A percentile compares a stretch with the other conserved stretches of the same genome.
Conservation (phyloP, 2,888 invertebrate genomes). For the Volucella bombylans region DNA sequence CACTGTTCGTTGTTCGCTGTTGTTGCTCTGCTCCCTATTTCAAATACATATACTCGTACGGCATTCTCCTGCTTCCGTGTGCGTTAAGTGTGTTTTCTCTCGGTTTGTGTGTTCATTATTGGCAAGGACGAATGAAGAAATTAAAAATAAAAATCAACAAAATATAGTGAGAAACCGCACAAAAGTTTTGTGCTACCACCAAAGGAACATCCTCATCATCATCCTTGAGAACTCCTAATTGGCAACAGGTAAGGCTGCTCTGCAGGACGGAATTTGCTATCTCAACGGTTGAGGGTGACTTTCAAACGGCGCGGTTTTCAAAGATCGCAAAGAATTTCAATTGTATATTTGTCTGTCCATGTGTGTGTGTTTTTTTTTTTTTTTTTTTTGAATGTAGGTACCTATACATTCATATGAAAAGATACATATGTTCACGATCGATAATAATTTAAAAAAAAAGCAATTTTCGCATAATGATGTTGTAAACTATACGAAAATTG, state of each 20-base stretch:
- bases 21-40: too few species aligned
- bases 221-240: constrained; percentile 54
- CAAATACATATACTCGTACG: too few species aligned
- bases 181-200: constrained; percentile 32
- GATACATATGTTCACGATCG: constrained; percentile 55
- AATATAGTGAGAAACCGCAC: constrained; percentile 17
- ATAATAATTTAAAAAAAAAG: constrained; percentile 48
- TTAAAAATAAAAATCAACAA: not conserved
- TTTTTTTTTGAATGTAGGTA: not conserved
- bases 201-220: constrained; percentile 10
- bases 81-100: not conserved
- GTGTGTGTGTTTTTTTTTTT: not conserved
- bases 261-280: not conserved
- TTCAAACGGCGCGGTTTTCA: not conserved
- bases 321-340: constrained; percentile 2
- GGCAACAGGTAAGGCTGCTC: constrained; percentile 62
- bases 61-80: not conserved
- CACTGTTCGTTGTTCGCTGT: not conserved
- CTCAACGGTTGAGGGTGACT: not conserved
- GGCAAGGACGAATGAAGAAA: not conserved
- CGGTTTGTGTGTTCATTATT: constrained; percentile 2
- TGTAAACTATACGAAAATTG: not conserved
- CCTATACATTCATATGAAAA: not conserved
- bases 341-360: constrained; percentile 30
- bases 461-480: constrained; percentile 20